A percentile compares a stretch with the other conserved stretches of the same genome.
Conservation (phyloP, 2,113 vertebrate genomes). For the Panthera uncia region DNA sequence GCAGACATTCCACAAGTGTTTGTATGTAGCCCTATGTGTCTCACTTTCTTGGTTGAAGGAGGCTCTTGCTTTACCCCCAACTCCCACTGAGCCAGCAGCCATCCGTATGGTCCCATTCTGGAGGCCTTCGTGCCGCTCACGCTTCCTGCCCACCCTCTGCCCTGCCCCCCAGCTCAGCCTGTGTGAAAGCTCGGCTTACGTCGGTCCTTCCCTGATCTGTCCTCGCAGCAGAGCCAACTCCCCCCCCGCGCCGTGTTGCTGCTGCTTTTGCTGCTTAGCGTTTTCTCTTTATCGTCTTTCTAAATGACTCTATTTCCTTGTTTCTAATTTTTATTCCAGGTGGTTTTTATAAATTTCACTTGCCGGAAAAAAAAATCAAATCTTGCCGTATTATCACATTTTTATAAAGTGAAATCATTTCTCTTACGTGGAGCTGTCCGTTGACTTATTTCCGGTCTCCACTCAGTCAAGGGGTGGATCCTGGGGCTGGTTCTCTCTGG, state of each 20-base stretch:
- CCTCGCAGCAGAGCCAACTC: conserved; percentile 8
- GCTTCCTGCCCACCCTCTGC: neutral
- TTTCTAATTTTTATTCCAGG: conserved; percentile 64
- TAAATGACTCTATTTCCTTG: conserved; percentile 43
- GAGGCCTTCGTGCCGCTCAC: neutral
- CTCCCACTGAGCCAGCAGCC: neutral
- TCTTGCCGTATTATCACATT: conserved; percentile 70
- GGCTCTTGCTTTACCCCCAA: neutral
- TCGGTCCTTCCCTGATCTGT: neutral
- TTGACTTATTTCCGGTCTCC: conserved; percentile 39
- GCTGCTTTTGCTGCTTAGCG: conserved; percentile 13
- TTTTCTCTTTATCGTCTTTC: conserved; percentile 54
- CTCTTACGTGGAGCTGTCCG: conserved; percentile 29
- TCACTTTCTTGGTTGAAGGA: neutral
- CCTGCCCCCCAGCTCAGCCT: neutral
- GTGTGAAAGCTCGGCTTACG: neutral
- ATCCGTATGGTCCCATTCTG: neutral
- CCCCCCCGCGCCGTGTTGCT: neutral
- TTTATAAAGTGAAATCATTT: conserved; percentile 81
- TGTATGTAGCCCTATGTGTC: neutral
- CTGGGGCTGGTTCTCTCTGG: neutral
- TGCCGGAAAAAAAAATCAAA: conserved; percentile 43
- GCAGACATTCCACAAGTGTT: neutral
- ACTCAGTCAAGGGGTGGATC: neutral
- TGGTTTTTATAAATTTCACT: conserved; percentile 73